A percentile compares a stretch with the other conserved stretches of the same genome.
Conservation (phyloP, 2,888 invertebrate genomes). For the Tachina fera region DNA sequence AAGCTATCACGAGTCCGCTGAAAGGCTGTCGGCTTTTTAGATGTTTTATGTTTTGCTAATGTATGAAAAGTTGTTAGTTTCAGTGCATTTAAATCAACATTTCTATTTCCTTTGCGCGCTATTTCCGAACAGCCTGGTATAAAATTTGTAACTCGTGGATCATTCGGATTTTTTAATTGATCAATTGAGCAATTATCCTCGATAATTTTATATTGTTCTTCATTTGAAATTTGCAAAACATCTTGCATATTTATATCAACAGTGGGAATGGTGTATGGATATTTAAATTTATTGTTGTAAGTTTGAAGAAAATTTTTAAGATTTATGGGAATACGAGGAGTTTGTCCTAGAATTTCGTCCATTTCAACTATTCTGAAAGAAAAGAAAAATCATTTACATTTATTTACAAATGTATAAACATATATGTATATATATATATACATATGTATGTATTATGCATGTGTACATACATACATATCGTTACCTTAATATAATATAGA, state of each 20-base stretch:
- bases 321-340: slow-evolving; percentile 73
- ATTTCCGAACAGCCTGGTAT: slow-evolving; percentile 72
- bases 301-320: slow-evolving; percentile 75
- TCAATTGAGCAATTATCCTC: slow-evolving; percentile 73
- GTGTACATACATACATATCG: no score
- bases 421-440: neutral
- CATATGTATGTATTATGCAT: no score
- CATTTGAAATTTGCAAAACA: slow-evolving; percentile 68
- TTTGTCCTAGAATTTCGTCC: slow-evolving; percentile 76
- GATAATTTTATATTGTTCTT: slow-evolving; percentile 68
- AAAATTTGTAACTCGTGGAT: slow-evolving; percentile 73
- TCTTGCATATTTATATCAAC: slow-evolving; percentile 69
- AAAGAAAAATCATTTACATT: neutral
- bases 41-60: slow-evolving; percentile 71
- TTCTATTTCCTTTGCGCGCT: slow-evolving; percentile 55
- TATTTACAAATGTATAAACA: neutral
- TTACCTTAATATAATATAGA: no score
- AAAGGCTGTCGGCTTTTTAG: slow-evolving; percentile 74
- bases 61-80: slow-evolving; percentile 71
- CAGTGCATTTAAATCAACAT: slow-evolving; percentile 62
- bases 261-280: slow-evolving; percentile 64
- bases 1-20: slow-evolving; percentile 74
- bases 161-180: slow-evolving; percentile 72
- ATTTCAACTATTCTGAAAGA: slow-evolving; percentile 71
- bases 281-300: slow-evolving; percentile 72